phyloP scores from a whole-genome alignment of 2,888 invertebrate species.

The Cactoblastis cactorum region DNA sequence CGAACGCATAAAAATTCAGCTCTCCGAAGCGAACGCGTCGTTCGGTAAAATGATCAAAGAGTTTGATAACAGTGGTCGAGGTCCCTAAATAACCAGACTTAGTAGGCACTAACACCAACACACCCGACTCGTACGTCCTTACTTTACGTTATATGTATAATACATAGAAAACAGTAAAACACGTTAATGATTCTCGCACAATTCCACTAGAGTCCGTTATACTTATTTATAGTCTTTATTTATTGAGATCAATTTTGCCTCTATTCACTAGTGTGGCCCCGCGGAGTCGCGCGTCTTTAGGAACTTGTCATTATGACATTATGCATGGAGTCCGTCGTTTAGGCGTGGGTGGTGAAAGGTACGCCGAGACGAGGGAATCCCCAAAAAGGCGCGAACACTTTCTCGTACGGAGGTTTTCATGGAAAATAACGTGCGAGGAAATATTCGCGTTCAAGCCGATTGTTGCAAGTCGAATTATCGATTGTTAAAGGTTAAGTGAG shows the following conservation, averaged over 20 bases:
- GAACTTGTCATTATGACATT: slow-evolving; percentile 31
- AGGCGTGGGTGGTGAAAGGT: slow-evolving; percentile 17
- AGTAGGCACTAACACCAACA: slow-evolving; percentile 73
- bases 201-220: slow-evolving; percentile 73
- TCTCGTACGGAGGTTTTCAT: slow-evolving; percentile 3
- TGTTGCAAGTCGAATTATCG: not conserved
- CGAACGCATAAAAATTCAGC: slow-evolving; percentile 42
- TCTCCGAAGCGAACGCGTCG: slow-evolving; percentile 60
- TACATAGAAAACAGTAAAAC: slow-evolving; percentile 73
- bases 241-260: slow-evolving; percentile 76
- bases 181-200: slow-evolving; percentile 64
- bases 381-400: not conserved
- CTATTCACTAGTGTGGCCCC: slow-evolving; percentile 52
- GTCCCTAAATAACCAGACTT: slow-evolving; percentile 60
- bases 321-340: slow-evolving; percentile 29
- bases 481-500: not conserved
- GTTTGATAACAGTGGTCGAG: slow-evolving; percentile 59
- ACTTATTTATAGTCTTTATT: slow-evolving; percentile 64
- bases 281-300: slow-evolving; percentile 32
- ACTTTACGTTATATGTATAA: slow-evolving; percentile 54
- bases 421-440: slow-evolving; percentile 6
- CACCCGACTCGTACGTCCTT: slow-evolving; percentile 49
- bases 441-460: not conserved
- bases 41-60: slow-evolving; percentile 65
- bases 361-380: slow-evolving; percentile 29